Conservation (phyloP, 2,113 vertebrate species). For the Heloderma charlesbogerti region DNA sequence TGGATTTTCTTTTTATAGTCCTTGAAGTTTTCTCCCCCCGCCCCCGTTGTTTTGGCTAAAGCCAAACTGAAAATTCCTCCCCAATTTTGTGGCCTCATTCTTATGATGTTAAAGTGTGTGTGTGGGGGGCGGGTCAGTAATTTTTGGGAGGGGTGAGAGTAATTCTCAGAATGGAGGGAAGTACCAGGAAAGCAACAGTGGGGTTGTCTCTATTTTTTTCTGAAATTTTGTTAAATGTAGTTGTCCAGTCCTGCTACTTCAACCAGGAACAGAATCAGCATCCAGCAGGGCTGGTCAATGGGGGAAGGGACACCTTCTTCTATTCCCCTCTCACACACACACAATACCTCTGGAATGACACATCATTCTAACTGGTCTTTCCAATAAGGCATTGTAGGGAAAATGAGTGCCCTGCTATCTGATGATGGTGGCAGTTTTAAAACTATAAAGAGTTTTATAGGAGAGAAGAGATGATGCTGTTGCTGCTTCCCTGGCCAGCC, state of each 20-base stretch:
- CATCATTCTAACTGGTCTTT: background rate
- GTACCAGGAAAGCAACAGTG: too few species aligned
- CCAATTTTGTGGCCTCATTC: too few species aligned
- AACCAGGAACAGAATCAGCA: too few species aligned
- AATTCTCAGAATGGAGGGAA: background rate
- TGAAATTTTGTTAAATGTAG: too few species aligned
- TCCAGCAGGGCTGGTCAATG: background rate
- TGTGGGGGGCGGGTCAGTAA: too few species aligned
- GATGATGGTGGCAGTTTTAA: background rate
- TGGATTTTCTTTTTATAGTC: background rate
- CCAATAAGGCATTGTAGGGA: background rate
- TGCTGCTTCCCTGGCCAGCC: background rate
- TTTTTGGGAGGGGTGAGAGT: background rate
- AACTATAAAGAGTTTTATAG: background rate
- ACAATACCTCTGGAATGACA: background rate
- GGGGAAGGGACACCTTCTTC: background rate
- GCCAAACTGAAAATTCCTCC: too few species aligned
- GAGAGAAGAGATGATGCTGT: background rate
- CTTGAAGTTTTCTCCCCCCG: too few species aligned
- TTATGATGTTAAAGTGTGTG: too few species aligned
- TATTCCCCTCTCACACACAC: background rate
- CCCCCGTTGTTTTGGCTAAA: too few species aligned
- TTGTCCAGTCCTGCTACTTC: too few species aligned
- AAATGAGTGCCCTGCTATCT: background rate
- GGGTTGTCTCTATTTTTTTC: too few species aligned